Evolutionary conservation across 2,888 invertebrate species (phyloP), one percentile per base, ranked within the genome.

Genomic region (Dicyrtoma fusca): DNA sequence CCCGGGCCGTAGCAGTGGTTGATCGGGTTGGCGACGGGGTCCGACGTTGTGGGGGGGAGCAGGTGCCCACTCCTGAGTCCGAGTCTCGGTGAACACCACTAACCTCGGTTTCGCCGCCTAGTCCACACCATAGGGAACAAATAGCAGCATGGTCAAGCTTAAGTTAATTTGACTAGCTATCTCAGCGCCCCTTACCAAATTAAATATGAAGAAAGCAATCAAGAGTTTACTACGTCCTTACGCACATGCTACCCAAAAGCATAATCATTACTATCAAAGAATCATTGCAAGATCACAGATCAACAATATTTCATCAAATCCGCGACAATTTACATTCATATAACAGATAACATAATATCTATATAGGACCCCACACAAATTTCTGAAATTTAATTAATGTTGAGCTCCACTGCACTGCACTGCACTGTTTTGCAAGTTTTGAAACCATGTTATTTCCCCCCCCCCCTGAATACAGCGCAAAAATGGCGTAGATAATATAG

Each of bases 51-150:
- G 76, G 77, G 11, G 80, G 80, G 13, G 80, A 76, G 65, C 78
- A 80, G 17, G 80, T 80, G 51, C 80, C 80, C 26, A 80, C 77
- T 21, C 78, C 80, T 45, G 78, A 78, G 57, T 80, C 80, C 4
- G 79, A 80, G 57, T 78, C 78, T 44, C 78, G 66, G 49, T 75
- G 75, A 25, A 71, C 74, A 19, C 71, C 44, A 23, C 55, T 63
- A 45, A 64, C 26, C 23, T 71, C 74, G 42, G 63, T 26, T 49
- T 74, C 66, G 34, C 64, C 49, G 34, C 71, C 71, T 71, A 63
- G n/a, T 45, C 34, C 34, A 34, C 34, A 34, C 8, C 8, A 34
- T 34, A 34, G 34, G 34, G 34, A 34, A 34, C 34, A 34, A 57
- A 23, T 14, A 57, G 57, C 57, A 57, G 26, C 57, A 57, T 57